Base-by-base conservation (phyloP, 1,140 invertebrate species). In the Adoxophyes honmai region DNA sequence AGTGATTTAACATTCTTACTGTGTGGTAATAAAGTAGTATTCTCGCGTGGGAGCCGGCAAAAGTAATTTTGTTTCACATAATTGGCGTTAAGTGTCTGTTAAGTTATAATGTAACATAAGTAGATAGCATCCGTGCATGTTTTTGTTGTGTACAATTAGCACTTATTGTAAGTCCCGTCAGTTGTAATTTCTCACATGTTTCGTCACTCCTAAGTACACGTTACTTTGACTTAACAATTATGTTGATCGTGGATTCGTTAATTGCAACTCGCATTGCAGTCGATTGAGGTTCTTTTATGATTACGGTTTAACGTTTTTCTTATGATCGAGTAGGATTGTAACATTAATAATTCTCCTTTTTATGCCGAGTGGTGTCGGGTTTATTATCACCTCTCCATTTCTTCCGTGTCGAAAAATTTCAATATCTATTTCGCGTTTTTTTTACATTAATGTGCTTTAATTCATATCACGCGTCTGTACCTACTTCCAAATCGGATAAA, bases 11-110 rank as follows among this genome's bases (percentile, higher is more conserved):
- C 10, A 10, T 44, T 58, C 44, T 66, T 74, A 69, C 64, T 6
- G 0, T 28, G 1, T n/a, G 55, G 0, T 55, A 67, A 71, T 78
- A 66, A 52, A 36, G 48, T 57, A 13, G 44, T 44, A 64, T 21
- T 69, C n/a, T 10, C 15, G 2, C 36, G 52, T 34, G 18, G 35
- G 51, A 0, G 13, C 7, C n/a, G 6, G 57, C 39, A 67, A 53
- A 55, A 28, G 4, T 18, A 44, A 55, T 35, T 53, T 80, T 54
- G 68, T 64, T 36, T 42, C 53, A 51, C 61, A 73, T 87, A 87
- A 87, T 87, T 87, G 78, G 73, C 68, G 81, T 76, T 87, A 87
- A 87, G 70, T 83, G 78, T 80, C 78, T 83, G 81, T 85, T 85
- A 81, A 83, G 76, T 80, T 83, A 75, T 82, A 83, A 81, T 80